phyloP scores from a whole-genome alignment of 2,888 invertebrate species.

The Lepidochrysops patricia region DNA sequence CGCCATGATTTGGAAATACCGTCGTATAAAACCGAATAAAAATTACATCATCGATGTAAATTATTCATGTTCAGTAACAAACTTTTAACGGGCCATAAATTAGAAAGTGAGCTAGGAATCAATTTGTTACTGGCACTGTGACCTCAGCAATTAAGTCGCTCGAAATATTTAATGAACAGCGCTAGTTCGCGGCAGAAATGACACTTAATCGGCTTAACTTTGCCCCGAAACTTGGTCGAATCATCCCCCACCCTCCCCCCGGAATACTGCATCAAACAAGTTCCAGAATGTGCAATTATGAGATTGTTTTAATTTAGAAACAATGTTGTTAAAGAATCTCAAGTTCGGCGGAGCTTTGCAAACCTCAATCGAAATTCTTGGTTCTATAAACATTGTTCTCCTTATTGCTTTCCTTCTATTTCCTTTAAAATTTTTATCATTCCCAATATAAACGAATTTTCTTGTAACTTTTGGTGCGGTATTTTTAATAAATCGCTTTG shows the following conservation, averaged over 20 bases:
- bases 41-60: neutral
- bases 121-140: conserved; percentile 41
- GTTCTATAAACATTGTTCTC: conserved; percentile 64
- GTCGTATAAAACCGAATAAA: no score
- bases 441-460: conserved; percentile 19
- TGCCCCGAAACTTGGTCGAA: conserved; percentile 60
- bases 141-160: conserved; percentile 67
- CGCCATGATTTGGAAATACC: no score
- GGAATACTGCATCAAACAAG: conserved; percentile 69
- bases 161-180: conserved; percentile 72
- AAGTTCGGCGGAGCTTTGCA: conserved; percentile 57
- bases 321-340: conserved; percentile 70
- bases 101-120: conserved; percentile 19
- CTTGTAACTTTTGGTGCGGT: neutral
- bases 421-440: conserved; percentile 41
- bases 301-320: conserved; percentile 74
- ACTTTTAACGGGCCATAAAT: neutral
- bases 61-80: neutral
- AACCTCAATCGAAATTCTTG: conserved; percentile 69
- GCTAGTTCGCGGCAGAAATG: conserved; percentile 69
- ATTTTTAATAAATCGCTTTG: neutral
- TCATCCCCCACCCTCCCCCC: conserved; percentile 34
- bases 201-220: conserved; percentile 72
- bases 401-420: conserved; percentile 50
- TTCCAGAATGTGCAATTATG: conserved; percentile 72